Percentiles rank a stretch among this genome's conserved stretches.
phyloP scores from a whole-genome alignment of 2,113 vertebrate genomes.

The Coptodon rendalli region DNA sequence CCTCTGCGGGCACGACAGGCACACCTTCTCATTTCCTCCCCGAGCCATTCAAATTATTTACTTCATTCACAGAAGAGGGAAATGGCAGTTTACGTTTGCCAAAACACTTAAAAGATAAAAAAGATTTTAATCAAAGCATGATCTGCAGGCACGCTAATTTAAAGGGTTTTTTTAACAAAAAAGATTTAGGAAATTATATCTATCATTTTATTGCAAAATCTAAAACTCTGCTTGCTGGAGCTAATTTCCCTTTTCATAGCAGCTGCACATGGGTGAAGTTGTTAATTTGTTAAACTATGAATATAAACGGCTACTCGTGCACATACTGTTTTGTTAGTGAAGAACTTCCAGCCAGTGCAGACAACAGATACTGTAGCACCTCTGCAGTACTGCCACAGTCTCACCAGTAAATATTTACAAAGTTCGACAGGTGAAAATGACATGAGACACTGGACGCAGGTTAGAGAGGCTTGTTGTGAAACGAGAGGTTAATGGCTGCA shows the following conservation, averaged over 20 bases:
- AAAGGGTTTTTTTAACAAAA: background rate
- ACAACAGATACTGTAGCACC: background rate
- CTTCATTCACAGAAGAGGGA: background rate
- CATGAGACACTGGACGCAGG: accelerated
- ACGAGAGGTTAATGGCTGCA: background rate
- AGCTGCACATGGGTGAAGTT: accelerated
- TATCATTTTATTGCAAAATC: background rate
- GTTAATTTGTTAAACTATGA: background rate
- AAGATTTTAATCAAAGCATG: accelerated
- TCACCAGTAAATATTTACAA: background rate
- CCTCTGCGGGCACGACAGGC: conserved; percentile 53
- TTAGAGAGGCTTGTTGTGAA: background rate
- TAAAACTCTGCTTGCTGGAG: background rate
- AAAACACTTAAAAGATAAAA: background rate
- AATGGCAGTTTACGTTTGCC: background rate
- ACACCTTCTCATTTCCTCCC: conserved; percentile 66
- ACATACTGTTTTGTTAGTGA: background rate
- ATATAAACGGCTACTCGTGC: background rate
- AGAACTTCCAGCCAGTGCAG: background rate
- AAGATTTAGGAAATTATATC: background rate
- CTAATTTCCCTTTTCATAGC: background rate
- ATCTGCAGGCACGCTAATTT: background rate
- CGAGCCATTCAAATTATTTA: background rate
- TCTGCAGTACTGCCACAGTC: background rate
- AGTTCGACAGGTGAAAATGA: background rate